phyloP scores from a whole-genome alignment of 2,113 vertebrate genomes.

The Okapia johnstoni region DNA sequence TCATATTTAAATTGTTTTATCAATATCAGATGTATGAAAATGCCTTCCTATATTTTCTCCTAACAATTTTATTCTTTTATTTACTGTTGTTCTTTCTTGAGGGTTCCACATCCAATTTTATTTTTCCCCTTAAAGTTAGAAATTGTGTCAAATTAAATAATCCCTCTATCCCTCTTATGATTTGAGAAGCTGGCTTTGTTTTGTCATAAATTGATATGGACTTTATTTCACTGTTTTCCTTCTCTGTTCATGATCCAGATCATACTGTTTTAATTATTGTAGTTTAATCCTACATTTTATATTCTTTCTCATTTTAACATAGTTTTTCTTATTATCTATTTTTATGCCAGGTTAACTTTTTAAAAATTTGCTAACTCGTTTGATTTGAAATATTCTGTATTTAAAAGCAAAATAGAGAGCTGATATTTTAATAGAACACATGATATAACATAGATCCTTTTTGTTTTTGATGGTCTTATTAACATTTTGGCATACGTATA shows the following conservation, averaged over 20 bases:
- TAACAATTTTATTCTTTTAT: not conserved
- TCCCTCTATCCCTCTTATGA: not conserved
- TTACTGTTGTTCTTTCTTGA: not conserved
- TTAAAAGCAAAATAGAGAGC: not conserved
- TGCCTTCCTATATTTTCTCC: not conserved
- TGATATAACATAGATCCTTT: not conserved
- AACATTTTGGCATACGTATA: not conserved
- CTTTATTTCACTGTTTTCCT: slow-evolving; percentile 3
- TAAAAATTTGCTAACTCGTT: not conserved
- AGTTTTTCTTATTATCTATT: not conserved
- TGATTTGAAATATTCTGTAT: not conserved
- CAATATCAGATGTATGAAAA: not conserved
- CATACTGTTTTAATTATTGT: not conserved
- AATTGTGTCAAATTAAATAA: not conserved
- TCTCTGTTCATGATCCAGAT: not conserved
- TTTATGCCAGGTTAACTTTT: not conserved
- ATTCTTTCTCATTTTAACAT: not conserved
- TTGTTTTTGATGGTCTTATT: not conserved
- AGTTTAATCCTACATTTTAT: not conserved
- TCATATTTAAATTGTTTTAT: not conserved
- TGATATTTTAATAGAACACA: not conserved
- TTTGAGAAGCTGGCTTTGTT: not conserved
- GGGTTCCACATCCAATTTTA: not conserved
- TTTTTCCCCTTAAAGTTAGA: not conserved
- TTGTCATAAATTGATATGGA: not conserved